Evolutionary conservation across 2,113 vertebrate genomes (phyloP), one percentile per base, ranked within the genome.

Genomic region (Pungitius pungitius): DNA sequence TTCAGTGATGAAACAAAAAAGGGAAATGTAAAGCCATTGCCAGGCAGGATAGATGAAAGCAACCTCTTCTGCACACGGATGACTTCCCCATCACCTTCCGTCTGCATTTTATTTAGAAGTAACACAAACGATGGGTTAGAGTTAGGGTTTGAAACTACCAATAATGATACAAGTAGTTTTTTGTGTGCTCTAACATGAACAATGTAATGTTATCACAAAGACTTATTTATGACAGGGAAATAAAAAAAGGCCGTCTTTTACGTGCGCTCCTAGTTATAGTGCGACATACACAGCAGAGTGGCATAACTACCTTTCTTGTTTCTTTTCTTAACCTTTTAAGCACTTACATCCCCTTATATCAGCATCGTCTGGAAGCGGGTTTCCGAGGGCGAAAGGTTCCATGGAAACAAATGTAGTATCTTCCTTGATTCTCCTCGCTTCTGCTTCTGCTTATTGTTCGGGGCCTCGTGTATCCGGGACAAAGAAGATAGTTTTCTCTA

Each of bases 381-480:
- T 77, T 58, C 64, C 76, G 65, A 68, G 40, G 55, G 52, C 78
- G 83, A 87, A 76, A 80, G 84, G 63, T 78, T 85, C 59, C 85
- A 86, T 83, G 77, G 83, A 90, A 88, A 91, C 85, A 63, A 86
- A 83, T 83, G 83, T 86, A 78, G 80, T 69, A 69, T 84, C 77
- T 87, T 56, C 43, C 70, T n/a, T 54, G 62, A 75, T 60, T 85
- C 81, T 68, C 75, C 69, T 54, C 43, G 64, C 66, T 77, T 49
- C 61, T 85, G 74, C 78, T 78, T 78, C 86, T 87, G 76, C 78
- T 78, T 78, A 87, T 87, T 86, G 69, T 82, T 78, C 59, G 79
- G n/a, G 74, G 79, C 70, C 69, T 60, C 30, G 22, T 63, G 62
- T 78, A 75, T 79, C 61, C 66, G 18, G 77, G 77, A 52, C 75